These are phyloP conservation scores for Papilio glaucus DNA, from an alignment of 1,140 invertebrate genomes.

Conservation along the genomic window DNA sequence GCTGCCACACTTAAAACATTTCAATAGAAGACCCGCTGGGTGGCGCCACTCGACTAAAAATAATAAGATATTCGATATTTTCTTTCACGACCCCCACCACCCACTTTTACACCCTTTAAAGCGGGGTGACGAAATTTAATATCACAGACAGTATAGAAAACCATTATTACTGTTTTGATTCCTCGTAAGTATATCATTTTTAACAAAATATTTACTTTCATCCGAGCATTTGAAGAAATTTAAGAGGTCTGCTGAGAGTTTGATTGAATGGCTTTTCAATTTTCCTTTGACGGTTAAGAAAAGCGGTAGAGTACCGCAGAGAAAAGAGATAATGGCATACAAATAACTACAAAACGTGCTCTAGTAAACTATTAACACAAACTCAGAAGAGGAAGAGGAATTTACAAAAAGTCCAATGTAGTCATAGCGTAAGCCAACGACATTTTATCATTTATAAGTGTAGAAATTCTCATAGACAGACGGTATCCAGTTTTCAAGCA, in stretches of 20 bases:
- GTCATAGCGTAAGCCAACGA: too few species aligned
- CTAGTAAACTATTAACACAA: too few species aligned
- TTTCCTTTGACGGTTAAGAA: neutral
- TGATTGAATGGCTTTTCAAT: neutral
- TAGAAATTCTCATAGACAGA: too few species aligned
- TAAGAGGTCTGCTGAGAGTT: neutral
- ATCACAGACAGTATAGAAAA: conserved; percentile 42
- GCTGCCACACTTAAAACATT: conserved; percentile 40
- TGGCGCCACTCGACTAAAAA: conserved; percentile 45
- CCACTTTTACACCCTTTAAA: conserved; percentile 36
- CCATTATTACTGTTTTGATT: conserved; percentile 44
- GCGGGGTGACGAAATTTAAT: conserved; percentile 49
- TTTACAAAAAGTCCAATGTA: too few species aligned
- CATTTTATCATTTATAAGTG: too few species aligned
- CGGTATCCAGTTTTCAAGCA: too few species aligned
- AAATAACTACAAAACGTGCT: too few species aligned
- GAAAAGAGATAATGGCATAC: too few species aligned
- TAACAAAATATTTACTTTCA: conserved; percentile 29
- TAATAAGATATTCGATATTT: conserved; percentile 58
- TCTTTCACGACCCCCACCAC: conserved; percentile 38
- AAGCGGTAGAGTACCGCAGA: too few species aligned
- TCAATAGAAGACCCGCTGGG: conserved; percentile 7
- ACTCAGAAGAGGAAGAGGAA: too few species aligned
- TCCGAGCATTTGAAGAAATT: neutral
- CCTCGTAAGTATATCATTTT: conserved; percentile 17